phyloP scores from a whole-genome alignment of 2,888 invertebrate genomes.

The Elegia similella region DNA sequence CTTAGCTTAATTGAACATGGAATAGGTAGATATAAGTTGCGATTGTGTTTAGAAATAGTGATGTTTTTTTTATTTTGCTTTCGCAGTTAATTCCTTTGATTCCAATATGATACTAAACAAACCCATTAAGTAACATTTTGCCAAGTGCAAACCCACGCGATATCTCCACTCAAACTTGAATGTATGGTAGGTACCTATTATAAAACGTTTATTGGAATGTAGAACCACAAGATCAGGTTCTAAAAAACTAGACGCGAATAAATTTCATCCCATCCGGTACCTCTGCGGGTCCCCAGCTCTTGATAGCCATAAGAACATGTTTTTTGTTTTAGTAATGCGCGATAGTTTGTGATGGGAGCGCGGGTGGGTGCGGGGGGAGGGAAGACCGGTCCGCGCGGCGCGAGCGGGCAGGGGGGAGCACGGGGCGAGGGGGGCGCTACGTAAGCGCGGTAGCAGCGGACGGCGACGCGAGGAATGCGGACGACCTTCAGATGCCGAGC shows the following conservation, averaged over 20 bases:
- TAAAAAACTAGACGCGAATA: constrained; percentile 76
- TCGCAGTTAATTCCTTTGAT: constrained; percentile 15
- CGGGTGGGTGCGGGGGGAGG: constrained; percentile 53
- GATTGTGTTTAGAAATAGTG: neutral
- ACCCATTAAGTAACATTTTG: constrained; percentile 11
- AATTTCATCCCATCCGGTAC: constrained; percentile 79
- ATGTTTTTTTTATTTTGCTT: neutral
- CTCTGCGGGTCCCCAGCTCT: constrained; percentile 71
- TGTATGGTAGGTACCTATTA: constrained; percentile 34
- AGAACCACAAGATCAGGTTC: constrained; percentile 60
- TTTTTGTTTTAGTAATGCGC: constrained; percentile 78
- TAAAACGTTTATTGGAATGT: constrained; percentile 67
- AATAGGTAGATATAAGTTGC: too few relatives aligned
- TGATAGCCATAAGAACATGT: constrained; percentile 76
- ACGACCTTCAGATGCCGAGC: constrained; percentile 81
- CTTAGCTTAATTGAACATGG: too few relatives aligned
- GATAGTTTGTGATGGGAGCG: constrained; percentile 76
- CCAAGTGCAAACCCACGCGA: constrained; percentile 25
- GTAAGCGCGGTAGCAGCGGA: constrained; percentile 82
- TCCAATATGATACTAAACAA: neutral
- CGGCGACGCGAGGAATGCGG: constrained; percentile 81
- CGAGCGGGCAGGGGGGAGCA: constrained; percentile 35
- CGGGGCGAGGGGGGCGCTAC: constrained; percentile 66
- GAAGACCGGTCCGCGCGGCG: constrained; percentile 62
- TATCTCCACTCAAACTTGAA: constrained; percentile 17